A percentile compares a stretch with the other conserved stretches of the same genome.
Evolutionary conservation across 2,113 vertebrate genomes (phyloP).

Genomic region (Hemichromis elongatus): DNA sequence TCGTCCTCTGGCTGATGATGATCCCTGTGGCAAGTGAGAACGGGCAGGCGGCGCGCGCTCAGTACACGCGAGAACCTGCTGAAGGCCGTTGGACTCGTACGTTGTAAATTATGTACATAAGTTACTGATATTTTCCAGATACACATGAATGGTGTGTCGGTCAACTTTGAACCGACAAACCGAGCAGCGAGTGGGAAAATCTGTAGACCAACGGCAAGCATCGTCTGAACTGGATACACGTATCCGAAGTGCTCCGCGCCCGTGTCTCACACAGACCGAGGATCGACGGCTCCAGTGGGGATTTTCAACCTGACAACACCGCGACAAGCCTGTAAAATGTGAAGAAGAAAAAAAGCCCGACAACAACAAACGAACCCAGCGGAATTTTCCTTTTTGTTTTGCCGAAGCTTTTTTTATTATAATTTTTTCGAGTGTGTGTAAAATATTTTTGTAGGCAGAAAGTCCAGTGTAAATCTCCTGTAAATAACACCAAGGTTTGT

Average conservation of each 20-base stretch:
- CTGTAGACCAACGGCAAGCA: constrained; percentile 3
- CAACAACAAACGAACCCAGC: not conserved
- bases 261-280: constrained; percentile 25
- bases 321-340: not conserved
- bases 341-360: not conserved
- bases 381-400: not conserved
- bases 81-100: constrained; percentile 31
- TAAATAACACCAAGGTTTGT: constrained; percentile 11
- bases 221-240: constrained; percentile 29
- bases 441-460: not conserved
- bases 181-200: constrained; percentile 10
- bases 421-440: constrained; percentile 4
- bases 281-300: constrained; percentile 55
- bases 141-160: constrained; percentile 35
- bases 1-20: not conserved
- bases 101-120: constrained; percentile 59
- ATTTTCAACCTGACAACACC: constrained; percentile 48
- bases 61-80: constrained; percentile 38
- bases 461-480: not conserved
- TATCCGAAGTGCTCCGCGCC: constrained; percentile 14
- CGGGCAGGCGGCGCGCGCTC: constrained; percentile 34
- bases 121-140: constrained; percentile 11
- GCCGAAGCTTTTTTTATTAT: not conserved
- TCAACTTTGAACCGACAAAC: not conserved
- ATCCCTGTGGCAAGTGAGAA: constrained; percentile 38